phyloP scores from a whole-genome alignment of 1,140 invertebrate genomes.

The Watersipora subatra region DNA sequence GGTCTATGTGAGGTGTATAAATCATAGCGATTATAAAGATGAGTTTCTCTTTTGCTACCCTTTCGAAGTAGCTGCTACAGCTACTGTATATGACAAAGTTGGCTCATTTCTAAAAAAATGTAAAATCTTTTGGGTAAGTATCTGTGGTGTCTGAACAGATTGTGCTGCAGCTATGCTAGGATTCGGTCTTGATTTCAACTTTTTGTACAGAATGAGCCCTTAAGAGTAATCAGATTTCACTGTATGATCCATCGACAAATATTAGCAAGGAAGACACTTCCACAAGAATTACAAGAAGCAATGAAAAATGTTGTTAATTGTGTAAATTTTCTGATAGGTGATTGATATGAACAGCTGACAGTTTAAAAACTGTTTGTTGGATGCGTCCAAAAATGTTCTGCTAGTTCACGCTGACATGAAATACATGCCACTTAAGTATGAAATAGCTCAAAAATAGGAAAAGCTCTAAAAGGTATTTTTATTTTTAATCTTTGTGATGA shows the following conservation, averaged over 20 bases:
- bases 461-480: slow-evolving; percentile 13
- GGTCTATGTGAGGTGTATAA: slow-evolving; percentile 18
- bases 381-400: slow-evolving; percentile 13
- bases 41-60: slow-evolving; percentile 19
- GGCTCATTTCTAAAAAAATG: slow-evolving; percentile 11
- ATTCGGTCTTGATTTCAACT: slow-evolving; percentile 15
- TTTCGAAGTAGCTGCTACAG: slow-evolving; percentile 10
- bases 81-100: slow-evolving; percentile 11
- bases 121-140: slow-evolving; percentile 9
- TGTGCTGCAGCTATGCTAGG: slow-evolving; percentile 21
- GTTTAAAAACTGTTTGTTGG: slow-evolving; percentile 16
- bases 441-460: slow-evolving; percentile 12
- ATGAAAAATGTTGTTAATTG: slow-evolving; percentile 15
- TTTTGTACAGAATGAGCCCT: slow-evolving; percentile 14
- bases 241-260: slow-evolving; percentile 20
- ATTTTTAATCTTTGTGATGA: slow-evolving; percentile 20
- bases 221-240: slow-evolving; percentile 16
- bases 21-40: slow-evolving; percentile 12
- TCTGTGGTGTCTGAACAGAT: slow-evolving; percentile 20
- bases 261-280: slow-evolving; percentile 15
- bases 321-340: slow-evolving; percentile 20
- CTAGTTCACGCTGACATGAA: slow-evolving; percentile 20
- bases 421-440: slow-evolving; percentile 14
- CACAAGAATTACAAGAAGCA: slow-evolving; percentile 14
- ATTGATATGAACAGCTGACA: slow-evolving; percentile 15